Percentiles rank a stretch among this genome's conserved stretches.
These are phyloP conservation scores for Glareola pratincola DNA, from an alignment of 2,113 vertebrate species.

Conservation along the genomic window DNA sequence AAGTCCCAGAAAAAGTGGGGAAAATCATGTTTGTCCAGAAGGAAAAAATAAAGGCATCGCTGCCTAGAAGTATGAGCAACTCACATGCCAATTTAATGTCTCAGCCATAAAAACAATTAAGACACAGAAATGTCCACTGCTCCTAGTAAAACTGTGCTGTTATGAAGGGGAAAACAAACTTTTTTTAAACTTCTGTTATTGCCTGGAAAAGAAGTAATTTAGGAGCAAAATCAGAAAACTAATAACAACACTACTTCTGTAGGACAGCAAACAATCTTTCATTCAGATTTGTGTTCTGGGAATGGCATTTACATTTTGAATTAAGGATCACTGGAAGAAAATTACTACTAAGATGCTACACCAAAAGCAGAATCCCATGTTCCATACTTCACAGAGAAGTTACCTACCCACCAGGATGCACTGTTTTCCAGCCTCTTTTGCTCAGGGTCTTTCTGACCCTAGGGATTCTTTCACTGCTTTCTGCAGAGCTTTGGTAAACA, in stretches of 20 bases:
- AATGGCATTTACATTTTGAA: background rate
- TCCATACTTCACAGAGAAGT: background rate
- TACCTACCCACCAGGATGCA: background rate
- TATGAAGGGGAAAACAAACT: background rate
- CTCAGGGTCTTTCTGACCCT: background rate
- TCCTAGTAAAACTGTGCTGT: background rate
- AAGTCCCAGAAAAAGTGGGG: background rate
- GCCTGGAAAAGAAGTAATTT: background rate
- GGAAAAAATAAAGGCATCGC: background rate
- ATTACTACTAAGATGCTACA: background rate
- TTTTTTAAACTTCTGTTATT: background rate
- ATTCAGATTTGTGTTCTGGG: background rate
- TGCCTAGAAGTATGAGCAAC: background rate
- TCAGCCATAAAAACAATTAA: background rate
- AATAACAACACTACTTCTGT: background rate
- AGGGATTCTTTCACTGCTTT: background rate
- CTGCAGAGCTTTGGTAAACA: background rate
- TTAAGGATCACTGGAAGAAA: background rate
- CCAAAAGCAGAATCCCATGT: background rate
- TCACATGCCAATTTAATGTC: background rate
- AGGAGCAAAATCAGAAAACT: background rate
- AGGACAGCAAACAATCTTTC: background rate
- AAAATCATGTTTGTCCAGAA: background rate
- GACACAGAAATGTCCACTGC: background rate
- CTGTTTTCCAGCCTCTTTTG: background rate